Evolutionary conservation across 2,113 vertebrate genomes (phyloP), one percentile per base, ranked within the genome.

Genomic region (Isurus oxyrinchus): DNA sequence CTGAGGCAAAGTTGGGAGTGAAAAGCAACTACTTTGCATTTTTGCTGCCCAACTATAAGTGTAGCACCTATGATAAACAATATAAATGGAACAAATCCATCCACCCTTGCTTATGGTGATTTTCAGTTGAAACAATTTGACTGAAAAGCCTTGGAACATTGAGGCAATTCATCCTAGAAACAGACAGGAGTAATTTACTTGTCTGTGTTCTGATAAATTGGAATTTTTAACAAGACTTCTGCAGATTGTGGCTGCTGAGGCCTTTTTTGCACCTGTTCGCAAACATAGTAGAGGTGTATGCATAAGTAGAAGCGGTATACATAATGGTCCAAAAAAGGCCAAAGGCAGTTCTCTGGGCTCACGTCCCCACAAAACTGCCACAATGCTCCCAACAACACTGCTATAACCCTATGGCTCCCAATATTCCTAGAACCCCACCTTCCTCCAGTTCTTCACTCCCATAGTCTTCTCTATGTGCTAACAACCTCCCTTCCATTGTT

Each of bases 51-150:
- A n/a, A 63, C 1, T 23, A 63, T 35, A 94, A 84, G 81, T 94
- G 5, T 66, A 66, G 14, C n/a, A 40, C 2, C 90, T 63, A 59
- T 61, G 59, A 63, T 2, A 40, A 61, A 63, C 31, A 94, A 94
- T 23, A 40, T 40, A 94, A 94, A 63, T 94, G 90, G 90, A 94
- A 94, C 90, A 66, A 63, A 49, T 63, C 59, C 16, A 66, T 94
- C 23, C 59, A 40, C n/a, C n/a, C 57, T 93, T n/a, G n/a, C n/a
- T 63, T 66, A 19, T 21, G 19, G 59, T 66, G 90, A 94, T 94
- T 40, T 94, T n/a, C 90, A 94, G n/a, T 63, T 94, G 59, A n/a
- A 94, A 63, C n/a, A 23, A 40, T 35, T 94, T 94, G 35, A 94
- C 5, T 63, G 35, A n/a, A 94, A 59, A 63, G 31, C 57, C 35